Percentiles rank a stretch among this genome's conserved stretches.
phyloP scores from a whole-genome alignment of 2,797 vertebrate species.

The Manis pentadactyla region DNA sequence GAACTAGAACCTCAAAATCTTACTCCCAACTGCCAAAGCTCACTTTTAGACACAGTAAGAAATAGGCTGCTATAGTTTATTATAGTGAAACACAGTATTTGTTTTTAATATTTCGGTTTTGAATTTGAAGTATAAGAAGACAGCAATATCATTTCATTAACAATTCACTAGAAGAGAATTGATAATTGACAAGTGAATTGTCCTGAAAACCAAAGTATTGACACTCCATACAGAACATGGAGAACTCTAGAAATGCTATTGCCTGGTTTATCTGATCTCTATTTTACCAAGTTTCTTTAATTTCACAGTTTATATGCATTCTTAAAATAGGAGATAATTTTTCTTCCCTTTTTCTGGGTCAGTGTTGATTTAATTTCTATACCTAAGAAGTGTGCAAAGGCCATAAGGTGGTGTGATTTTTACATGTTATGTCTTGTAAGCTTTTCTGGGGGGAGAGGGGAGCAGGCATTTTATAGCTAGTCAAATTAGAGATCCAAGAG shows the following conservation, averaged over 20 bases:
- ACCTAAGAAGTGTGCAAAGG: background rate
- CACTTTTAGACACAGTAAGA: constrained; percentile 32
- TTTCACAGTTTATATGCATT: constrained; percentile 36
- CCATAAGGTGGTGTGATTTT: background rate
- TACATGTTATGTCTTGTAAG: background rate
- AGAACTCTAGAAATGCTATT: background rate
- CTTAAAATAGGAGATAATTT: constrained; percentile 26
- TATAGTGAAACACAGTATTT: constrained; percentile 1
- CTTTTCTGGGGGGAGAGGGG: background rate
- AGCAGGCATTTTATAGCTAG: constrained; percentile 13
- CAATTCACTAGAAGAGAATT: constrained; percentile 13
- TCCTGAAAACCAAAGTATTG: constrained; percentile 39
- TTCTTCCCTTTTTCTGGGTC: background rate
- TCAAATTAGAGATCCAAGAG: constrained; percentile 18
- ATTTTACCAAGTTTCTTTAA: constrained; percentile 28
- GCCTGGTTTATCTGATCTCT: background rate
- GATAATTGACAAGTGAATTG: constrained; percentile 24
- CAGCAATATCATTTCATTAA: background rate
- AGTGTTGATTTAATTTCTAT: constrained; percentile 17
- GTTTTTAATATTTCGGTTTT: constrained; percentile 43
- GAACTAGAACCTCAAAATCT: constrained; percentile 23
- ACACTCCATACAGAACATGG: background rate
- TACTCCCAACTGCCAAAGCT: background rate
- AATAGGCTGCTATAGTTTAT: background rate
- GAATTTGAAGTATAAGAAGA: constrained; percentile 51